A percentile compares a stretch with the other conserved stretches of the same genome.
Conservation (phyloP, 2,888 invertebrate species). For the Cyrtodaria siliqua region DNA sequence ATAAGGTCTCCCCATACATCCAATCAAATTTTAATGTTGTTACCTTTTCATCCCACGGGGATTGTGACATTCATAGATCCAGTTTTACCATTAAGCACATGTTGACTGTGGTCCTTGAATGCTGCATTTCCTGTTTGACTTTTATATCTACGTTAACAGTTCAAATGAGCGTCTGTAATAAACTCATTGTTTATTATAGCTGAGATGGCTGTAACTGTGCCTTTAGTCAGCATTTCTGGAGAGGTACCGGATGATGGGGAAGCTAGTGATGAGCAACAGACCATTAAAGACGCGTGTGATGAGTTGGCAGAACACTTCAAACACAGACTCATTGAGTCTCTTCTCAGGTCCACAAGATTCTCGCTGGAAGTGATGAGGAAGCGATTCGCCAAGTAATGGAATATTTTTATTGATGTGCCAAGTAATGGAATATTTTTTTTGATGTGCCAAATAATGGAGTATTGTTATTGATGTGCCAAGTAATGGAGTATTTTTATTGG, state of each 20-base stretch:
- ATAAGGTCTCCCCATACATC: too few species aligned
- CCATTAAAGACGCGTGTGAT: slow-evolving; percentile 90
- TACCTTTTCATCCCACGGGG: too few species aligned
- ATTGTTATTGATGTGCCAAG: too few species aligned
- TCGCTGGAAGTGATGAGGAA: slow-evolving; percentile 91
- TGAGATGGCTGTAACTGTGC: slow-evolving; percentile 30
- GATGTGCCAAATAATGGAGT: too few species aligned
- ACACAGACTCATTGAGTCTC: slow-evolving; percentile 90
- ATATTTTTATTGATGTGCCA: too few species aligned
- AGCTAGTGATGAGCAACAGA: slow-evolving; percentile 64
- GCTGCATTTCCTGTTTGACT: not conserved
- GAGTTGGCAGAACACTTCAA: slow-evolving; percentile 94
- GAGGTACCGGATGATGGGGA: slow-evolving; percentile 37
- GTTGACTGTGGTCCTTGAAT: not conserved
- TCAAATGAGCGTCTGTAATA: not conserved
- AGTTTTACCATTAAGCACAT: too few species aligned
- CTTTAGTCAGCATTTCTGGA: slow-evolving; percentile 18
- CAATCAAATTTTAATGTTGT: too few species aligned
- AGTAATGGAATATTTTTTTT: too few species aligned
- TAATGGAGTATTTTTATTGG: too few species aligned
- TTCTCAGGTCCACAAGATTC: slow-evolving; percentile 91
- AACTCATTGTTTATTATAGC: too few species aligned
- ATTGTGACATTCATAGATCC: too few species aligned
- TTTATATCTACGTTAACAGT: not conserved
- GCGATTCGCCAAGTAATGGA: slow-evolving; percentile 87